Evolutionary conservation across 1,140 invertebrate species (phyloP).

Genomic region (Meloidogyne chitwoodi): DNA sequence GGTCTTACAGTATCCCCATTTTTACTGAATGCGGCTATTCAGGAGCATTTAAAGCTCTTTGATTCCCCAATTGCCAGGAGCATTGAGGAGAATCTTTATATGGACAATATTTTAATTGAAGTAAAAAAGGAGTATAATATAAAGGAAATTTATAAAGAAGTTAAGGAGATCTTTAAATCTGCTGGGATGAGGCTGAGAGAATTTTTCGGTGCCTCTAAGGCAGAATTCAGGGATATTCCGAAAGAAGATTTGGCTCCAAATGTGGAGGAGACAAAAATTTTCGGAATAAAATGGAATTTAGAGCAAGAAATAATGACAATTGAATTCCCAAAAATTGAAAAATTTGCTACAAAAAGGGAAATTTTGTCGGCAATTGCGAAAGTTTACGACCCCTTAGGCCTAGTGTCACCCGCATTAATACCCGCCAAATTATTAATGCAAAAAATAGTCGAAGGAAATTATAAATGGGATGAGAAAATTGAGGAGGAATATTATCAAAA

Average conservation of each 20-base stretch:
- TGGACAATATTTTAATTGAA: constrained; percentile 27
- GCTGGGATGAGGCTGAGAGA: constrained; percentile 31
- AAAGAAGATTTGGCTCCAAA: not conserved
- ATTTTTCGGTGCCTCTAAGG: not conserved
- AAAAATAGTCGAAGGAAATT: constrained; percentile 9
- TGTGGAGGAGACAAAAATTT: not conserved
- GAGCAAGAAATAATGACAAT: not conserved
- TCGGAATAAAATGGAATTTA: not conserved
- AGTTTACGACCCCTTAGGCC: not conserved
- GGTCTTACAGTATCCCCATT: constrained; percentile 35
- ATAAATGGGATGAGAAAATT: constrained; percentile 13
- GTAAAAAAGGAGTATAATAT: not conserved
- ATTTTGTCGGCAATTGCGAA: not conserved
- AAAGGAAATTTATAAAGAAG: not conserved
- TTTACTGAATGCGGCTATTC: constrained; percentile 28
- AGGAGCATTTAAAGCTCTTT: constrained; percentile 19
- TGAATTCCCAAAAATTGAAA: not conserved
- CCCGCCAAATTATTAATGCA: no score
- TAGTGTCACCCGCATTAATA: no score
- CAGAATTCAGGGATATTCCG: not conserved
- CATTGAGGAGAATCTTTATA: no score
- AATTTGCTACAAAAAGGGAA: not conserved
- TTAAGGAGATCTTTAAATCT: constrained; percentile 19
- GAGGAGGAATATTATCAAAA: not conserved
- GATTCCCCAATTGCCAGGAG: constrained; percentile 11